These are phyloP conservation scores for Setophaga petechia DNA, from an alignment of 2,113 vertebrate genomes.

Conservation along the genomic window DNA sequence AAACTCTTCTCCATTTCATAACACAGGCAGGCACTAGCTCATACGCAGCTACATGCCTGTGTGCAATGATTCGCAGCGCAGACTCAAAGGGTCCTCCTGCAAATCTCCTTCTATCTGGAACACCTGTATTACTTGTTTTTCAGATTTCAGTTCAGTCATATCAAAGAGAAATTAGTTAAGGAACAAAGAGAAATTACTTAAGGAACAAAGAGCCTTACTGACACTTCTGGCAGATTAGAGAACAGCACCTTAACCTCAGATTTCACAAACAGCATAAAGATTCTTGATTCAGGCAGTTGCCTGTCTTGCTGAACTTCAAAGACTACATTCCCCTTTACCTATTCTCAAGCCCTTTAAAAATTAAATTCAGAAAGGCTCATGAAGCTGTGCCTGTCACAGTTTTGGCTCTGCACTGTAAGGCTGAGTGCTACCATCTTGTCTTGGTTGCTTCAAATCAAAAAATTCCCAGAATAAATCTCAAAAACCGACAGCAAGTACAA, in stretches of 20 bases:
- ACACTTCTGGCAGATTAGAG: not conserved
- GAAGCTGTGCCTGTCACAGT: not conserved
- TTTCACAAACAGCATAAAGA: not conserved
- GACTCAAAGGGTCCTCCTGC: not conserved
- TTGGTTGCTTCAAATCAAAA: not conserved
- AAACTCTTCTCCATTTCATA: not conserved
- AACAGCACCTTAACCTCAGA: not conserved
- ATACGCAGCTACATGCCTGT: rapidly evolving
- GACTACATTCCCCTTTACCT: not conserved
- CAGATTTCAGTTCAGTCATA: not conserved
- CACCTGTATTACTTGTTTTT: not conserved
- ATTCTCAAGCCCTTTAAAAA: not conserved
- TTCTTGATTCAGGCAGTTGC: not conserved
- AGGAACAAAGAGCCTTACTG: not conserved
- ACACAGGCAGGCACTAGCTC: not conserved
- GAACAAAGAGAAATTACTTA: not conserved
- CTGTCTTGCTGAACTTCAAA: not conserved
- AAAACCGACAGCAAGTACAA: not conserved
- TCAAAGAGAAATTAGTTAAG: not conserved
- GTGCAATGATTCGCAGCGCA: no score
- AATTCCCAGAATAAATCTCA: not conserved
- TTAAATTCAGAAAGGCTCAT: not conserved
- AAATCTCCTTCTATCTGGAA: not conserved
- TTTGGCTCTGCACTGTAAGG: not conserved
- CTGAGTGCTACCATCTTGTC: not conserved